These are phyloP conservation scores for Suillia variegata DNA, from an alignment of 2,888 invertebrate genomes.

Conservation along the genomic window DNA sequence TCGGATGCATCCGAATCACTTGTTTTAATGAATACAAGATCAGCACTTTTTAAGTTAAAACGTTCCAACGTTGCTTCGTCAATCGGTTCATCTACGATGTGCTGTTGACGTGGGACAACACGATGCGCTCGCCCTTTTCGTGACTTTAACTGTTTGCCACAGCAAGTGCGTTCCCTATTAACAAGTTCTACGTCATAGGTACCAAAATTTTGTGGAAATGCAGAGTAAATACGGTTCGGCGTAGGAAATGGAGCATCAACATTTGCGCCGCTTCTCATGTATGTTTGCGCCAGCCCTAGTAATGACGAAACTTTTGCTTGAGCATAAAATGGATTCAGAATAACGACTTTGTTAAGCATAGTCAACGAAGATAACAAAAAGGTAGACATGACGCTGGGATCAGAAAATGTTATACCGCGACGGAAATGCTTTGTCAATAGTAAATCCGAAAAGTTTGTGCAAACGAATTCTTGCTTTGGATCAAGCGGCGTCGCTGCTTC, in stretches of 20 bases:
- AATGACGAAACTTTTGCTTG: conserved; percentile 62
- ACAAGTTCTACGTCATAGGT: conserved; percentile 54
- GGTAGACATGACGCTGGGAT: conserved; percentile 1
- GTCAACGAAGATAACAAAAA: conserved; percentile 33
- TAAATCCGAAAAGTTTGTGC: too few relatives aligned
- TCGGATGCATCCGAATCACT: conserved; percentile 75
- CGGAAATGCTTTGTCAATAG: too few relatives aligned
- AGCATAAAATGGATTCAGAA: conserved; percentile 48
- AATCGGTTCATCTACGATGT: neutral
- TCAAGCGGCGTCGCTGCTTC: conserved; percentile 16
- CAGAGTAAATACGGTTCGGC: too few relatives aligned
- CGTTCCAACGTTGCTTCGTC: conserved; percentile 21
- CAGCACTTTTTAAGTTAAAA: too few relatives aligned
- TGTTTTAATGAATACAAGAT: conserved; percentile 57
- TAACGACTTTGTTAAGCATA: conserved; percentile 45
- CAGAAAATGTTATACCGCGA: too few relatives aligned
- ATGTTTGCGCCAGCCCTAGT: conserved; percentile 67
- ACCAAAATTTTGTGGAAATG: conserved; percentile 63
- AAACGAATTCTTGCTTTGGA: conserved; percentile 19
- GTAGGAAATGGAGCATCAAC: conserved; percentile 44
- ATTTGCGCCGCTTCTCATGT: conserved; percentile 63
- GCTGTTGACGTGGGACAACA: conserved; percentile 37
- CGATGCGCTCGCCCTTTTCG: conserved; percentile 45
- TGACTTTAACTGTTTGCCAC: conserved; percentile 66
- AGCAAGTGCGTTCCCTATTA: conserved; percentile 57